phyloP scores from a whole-genome alignment of 53 echinoderm and acorn worm species.

The Echinarachnius parma region DNA sequence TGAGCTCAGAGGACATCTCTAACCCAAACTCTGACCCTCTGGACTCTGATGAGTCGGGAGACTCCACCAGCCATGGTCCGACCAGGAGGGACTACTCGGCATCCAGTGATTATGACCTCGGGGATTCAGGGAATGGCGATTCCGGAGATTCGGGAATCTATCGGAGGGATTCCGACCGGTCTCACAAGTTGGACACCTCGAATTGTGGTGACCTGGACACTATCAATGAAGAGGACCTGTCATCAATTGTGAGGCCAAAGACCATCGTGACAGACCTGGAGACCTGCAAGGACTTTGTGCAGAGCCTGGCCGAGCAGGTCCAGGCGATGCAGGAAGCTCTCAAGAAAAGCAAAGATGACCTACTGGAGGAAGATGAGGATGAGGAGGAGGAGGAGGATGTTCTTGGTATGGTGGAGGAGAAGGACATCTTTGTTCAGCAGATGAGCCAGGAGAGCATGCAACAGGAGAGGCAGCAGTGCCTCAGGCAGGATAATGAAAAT shows the following conservation, averaged over 20 bases:
- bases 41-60: slow-evolving; percentile 72
- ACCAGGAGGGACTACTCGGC: slow-evolving; percentile 18
- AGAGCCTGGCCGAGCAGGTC: slow-evolving; percentile 86
- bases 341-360: slow-evolving; percentile 83
- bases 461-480: not conserved
- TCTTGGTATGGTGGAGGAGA: not conserved
- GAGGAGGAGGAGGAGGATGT: slow-evolving; percentile 21
- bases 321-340: slow-evolving; percentile 93
- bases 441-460: not conserved
- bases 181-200: slow-evolving; percentile 68
- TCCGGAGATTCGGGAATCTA: slow-evolving; percentile 42
- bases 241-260: slow-evolving; percentile 32
- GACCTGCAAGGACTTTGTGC: slow-evolving; percentile 91
- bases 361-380: slow-evolving; percentile 44
- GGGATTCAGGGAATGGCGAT: slow-evolving; percentile 33
- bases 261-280: slow-evolving; percentile 68
- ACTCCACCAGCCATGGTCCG: slow-evolving; percentile 33
- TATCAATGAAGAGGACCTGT: slow-evolving; percentile 64
- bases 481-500: not conserved
- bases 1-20: slow-evolving; percentile 74
- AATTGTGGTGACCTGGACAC: slow-evolving; percentile 69
- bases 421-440: not conserved
- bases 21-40: slow-evolving; percentile 56
- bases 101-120: slow-evolving; percentile 24
- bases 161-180: slow-evolving; percentile 37